Evolutionary conservation across 2,797 vertebrate genomes (phyloP), one percentile per base, ranked within the genome.

Genomic region (Emys orbicularis): DNA sequence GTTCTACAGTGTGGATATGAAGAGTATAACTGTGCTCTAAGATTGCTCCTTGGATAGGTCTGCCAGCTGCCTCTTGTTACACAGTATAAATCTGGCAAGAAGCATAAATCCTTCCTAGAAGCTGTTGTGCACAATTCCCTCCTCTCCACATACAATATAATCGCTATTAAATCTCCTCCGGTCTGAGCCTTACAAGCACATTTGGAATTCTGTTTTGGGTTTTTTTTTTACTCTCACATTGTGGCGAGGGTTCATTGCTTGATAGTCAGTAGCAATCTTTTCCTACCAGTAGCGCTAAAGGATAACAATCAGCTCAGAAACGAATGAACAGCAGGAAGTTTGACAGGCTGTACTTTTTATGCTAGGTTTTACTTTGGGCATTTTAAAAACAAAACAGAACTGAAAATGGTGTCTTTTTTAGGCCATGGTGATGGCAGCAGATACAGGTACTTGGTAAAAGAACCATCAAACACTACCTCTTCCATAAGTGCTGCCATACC

Each of bases 361-460:
- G 12, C 2, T 86, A n/a, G 27, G 6, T 10, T 95, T 93, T 79
- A 34, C 56, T 80, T 37, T 11, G 6, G 2, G 13, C 16, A 81
- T 59, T 49, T 34, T 4, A 90, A 93, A 87, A 3, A 72, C 8
- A 77, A 79, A 5, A n/a, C 18, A 84, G 4, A 81, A 11, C 5
- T 8, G 41, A 81, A 61, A 77, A 49, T 13, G 2, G 8, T 3
- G 3, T 5, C 8, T 90, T 12, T 49, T 68, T 6, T 47, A 83
- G 59, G 23, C 31, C 23, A 19, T 1, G 57, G 68, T 1, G 65
- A 83, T 65, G 74, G 12, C 23, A 53, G 53, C 68, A 81, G 10
- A 34, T 0, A 57, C 27, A 83, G 37, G 1, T 8, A 44, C 0
- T 1, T 1, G 8, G 6, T 37, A 72, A 5, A 19, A 25, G 68